Evolutionary conservation across 2,113 vertebrate species (phyloP), one percentile per base, ranked within the genome.

Genomic region (Hipposideros armiger): DNA sequence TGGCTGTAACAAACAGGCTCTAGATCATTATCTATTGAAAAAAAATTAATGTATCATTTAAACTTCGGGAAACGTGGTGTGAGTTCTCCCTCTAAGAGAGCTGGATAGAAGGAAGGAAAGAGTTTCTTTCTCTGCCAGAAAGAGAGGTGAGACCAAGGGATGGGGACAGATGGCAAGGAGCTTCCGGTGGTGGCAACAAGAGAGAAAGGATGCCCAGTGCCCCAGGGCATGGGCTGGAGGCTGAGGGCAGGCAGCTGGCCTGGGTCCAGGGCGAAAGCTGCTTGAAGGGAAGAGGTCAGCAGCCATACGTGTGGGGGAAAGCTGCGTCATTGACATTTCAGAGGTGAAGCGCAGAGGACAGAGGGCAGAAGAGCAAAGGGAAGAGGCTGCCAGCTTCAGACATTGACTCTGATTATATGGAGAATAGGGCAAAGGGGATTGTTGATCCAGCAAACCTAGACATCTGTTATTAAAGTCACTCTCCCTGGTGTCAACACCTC

Each of bases 141-240:
- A 76, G 58, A 81, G 66, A 91, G 47, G 26, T 66, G 60, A 67
- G 50, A 2, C n/a, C 60, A 62, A 64, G 28, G 30, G 5, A 30
- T 58, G 32, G 77, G 19, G 47, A 74, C 40, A 62, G 60, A 77
- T 2, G 28, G 16, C 50, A 45, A 87, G 62, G 26, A 80, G 24
- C 74, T 87, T 87, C 50, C 45, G 42, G 69, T 13, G 84, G 67
- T 85, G 74, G 87, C 78, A 78, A 86, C 85, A 50, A 95, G 90
- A 95, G 74, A 86, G 87, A 87, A 95, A 94, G 74, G 74, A 83
- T 78, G 45, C 22, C n/a, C 14, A 4, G 20, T 78, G 56, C 40
- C 54, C 17, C n/a, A 56, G 17, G 70, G 14, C 66, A n/a, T 50
- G 64, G 85, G 45, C 87, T 52, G 30, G 78, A 82, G 85, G 47